Conservation (phyloP, 2,888 invertebrate genomes). For the Podabrus alpinus region DNA sequence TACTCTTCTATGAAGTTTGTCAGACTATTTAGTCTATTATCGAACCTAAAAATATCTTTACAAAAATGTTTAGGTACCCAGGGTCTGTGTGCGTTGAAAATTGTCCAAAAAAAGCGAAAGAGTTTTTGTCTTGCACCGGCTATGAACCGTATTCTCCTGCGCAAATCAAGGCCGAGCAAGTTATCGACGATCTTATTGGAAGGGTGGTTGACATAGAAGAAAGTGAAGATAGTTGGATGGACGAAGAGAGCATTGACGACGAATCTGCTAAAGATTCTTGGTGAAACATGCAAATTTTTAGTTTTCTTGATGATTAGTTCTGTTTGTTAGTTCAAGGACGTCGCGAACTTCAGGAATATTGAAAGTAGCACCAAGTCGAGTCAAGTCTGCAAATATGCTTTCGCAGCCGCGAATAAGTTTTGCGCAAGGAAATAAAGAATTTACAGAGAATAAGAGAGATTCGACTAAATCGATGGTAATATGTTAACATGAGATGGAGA, state of each 20-base stretch:
- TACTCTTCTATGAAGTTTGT: too few relatives aligned
- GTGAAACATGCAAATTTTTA: not conserved
- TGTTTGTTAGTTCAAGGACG: not conserved
- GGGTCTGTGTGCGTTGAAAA: slow-evolving; percentile 7
- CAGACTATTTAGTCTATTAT: not conserved
- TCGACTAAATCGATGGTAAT: not conserved
- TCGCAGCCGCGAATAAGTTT: not conserved
- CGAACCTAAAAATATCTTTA: not conserved
- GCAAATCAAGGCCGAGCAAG: not conserved
- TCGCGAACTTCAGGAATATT: slow-evolving; percentile 4
- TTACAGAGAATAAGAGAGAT: not conserved
- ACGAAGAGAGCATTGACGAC: not conserved
- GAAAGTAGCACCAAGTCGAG: not conserved
- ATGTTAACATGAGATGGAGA: too few relatives aligned
- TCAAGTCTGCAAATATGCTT: not conserved
- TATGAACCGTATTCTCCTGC: not conserved
- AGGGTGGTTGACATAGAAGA: not conserved
- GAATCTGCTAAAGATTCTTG: not conserved
- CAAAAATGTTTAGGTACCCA: not conserved
- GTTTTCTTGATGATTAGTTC: not conserved
- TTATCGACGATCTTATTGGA: not conserved
- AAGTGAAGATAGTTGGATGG: not conserved
- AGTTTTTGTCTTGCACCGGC: not conserved
- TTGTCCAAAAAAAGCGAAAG: slow-evolving; percentile 5
- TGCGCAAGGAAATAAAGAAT: not conserved